Base-by-base conservation (phyloP, 1,140 invertebrate genomes). In the Caenorhabditis brenneri region DNA sequence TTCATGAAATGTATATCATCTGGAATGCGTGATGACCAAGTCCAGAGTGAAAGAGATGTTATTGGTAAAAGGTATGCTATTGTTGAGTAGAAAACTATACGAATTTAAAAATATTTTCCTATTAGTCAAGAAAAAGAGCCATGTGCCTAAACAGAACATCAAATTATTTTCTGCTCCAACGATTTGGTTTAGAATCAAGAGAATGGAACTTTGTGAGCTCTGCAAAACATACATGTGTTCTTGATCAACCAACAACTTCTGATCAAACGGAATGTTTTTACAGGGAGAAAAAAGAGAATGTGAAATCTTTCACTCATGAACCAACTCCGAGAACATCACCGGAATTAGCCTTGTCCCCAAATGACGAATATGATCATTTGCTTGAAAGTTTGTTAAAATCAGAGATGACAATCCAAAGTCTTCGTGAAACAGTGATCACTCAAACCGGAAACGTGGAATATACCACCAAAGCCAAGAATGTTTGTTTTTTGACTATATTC, bases 21-120 rank as follows among this genome's bases (percentile, higher is more conserved):
- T 39, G 89, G 89, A 22, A 90, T 90, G 89, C 90, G 90, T 80
- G 87, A 90, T 49, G 89, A 90, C n/a, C 65, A 82, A 42, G 89
- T 90, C 19, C 89, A 90, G 81, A 90, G 88, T 78, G 89, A 90
- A 80, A 60, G 89, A 1, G 89, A 90, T 49, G 55, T 90, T 7
- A 90, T 90, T 55, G 89, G 89, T 12, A 90, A 90, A 79, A 58
- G 89, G 27, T 48, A 7, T 6, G 31, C 42, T 31, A 36, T 55
- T 1, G 1, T 27, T 27, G 85, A 80, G n/a, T n/a, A n/a, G n/a
- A n/a, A n/a, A n/a, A n/a, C n/a, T n/a, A n/a, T n/a, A n/a, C n/a
- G n/a, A n/a, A n/a, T n/a, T n/a, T n/a, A n/a, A n/a, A n/a, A n/a
- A n/a, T n/a, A n/a, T n/a, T n/a, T n/a, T n/a, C n/a, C n/a, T n/a